Evolutionary conservation across 2,113 vertebrate species (phyloP), one percentile per base, ranked within the genome.

Genomic region (Manacus vitellinus): DNA sequence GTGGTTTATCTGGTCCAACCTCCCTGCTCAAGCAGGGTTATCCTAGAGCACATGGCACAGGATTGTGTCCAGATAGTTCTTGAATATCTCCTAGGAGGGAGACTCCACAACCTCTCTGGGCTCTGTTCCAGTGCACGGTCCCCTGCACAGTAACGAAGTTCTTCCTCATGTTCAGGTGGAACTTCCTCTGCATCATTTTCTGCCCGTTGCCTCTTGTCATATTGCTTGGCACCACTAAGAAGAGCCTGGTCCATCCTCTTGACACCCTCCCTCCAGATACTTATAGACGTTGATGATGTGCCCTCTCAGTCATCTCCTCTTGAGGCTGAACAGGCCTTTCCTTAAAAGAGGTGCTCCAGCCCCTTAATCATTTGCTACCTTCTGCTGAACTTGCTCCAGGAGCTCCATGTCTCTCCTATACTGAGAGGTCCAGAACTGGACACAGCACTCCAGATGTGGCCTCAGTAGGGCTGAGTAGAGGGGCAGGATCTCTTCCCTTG

Each of bases 401-500:
- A 61, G 7, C 13, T 75, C 19, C 28, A 7, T 11, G 7, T 54
- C 39, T 75, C 12, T 67, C 16, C 54, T 39, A 13, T 54, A 30
- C 24, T 75, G 33, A 52, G 52, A 28, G 59, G 33, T 12, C n/a
- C 28, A 68, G 54, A 54, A n/a, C 10, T 25, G 78, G 61, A 39
- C 54, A 30, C 46, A 21, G 46, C 24, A 18, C 10, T 61, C n/a
- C n/a, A 62, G n/a, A 7, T 22, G 8, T 47, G 20, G 21, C n/a
- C 24, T 75, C 47, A 14, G 8, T 4, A 47, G 62, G 39, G 8
- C n/a, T 47, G n/a, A 68, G 28, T 3, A 35, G 14, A 41, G 41
- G 55, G 55, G 1, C 9, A 35, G n/a, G 30, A 55, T 76, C 78
- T 31, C 3, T 20, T 82, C 19, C 10, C 33, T 9, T 0, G 0